Percentiles rank a stretch among this genome's conserved stretches.
These are phyloP conservation scores for Ictalurus punctatus DNA, from an alignment of 2,113 vertebrate species.

Conservation along the genomic window DNA sequence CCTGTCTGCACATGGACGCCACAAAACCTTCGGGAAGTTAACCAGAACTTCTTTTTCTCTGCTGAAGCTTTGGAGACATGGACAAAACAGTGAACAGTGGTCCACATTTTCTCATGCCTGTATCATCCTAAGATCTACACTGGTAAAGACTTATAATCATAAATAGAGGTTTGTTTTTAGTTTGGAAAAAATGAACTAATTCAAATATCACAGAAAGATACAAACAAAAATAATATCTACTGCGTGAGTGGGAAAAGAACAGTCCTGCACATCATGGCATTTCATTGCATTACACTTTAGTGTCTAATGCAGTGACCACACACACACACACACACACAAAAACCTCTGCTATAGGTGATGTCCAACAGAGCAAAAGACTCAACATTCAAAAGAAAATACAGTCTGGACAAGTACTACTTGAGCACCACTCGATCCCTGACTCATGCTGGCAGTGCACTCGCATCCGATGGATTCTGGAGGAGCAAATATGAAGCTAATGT, in stretches of 20 bases:
- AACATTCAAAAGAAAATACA: background rate
- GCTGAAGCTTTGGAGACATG: no score
- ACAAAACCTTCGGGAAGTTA: background rate
- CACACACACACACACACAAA: background rate
- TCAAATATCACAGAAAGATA: background rate
- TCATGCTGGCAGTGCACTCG: background rate
- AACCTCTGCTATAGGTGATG: background rate
- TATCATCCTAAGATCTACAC: background rate
- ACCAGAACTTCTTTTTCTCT: background rate
- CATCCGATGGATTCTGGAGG: background rate
- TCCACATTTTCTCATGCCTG: background rate
- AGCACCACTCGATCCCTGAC: background rate
- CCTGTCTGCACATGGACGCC: background rate
- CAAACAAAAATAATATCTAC: background rate
- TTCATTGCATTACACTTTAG: background rate
- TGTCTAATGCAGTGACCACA: background rate
- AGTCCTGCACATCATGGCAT: background rate
- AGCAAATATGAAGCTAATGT: slow-evolving; percentile 28
- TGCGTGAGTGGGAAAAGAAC: background rate
- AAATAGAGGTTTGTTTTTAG: background rate
- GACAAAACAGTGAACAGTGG: no score
- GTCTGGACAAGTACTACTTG: background rate
- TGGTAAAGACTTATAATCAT: background rate
- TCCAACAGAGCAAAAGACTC: background rate
- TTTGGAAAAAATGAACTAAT: background rate